Evolutionary conservation across 1,140 invertebrate species (phyloP), one percentile per base, ranked within the genome.

Genomic region (Papilio aristodemus): DNA sequence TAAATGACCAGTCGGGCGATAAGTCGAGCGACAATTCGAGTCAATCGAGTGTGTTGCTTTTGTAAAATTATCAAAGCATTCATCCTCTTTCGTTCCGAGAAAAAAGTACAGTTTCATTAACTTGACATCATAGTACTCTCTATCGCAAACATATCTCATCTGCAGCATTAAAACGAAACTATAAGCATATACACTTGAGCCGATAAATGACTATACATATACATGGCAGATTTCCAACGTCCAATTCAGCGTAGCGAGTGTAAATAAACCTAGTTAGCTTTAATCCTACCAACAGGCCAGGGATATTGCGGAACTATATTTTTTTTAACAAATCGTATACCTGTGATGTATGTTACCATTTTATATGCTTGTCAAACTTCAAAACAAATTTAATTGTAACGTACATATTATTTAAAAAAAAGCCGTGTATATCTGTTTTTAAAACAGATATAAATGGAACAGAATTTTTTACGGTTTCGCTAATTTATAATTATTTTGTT

Each of bases 251-350:
- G 32, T 62, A 63, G 22, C 22, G 38, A 59, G 14, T 62, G 62
- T 66, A 41, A 39, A 64, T 57, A 64, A 57, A 66, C 58, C 60
- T 58, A 41, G 59, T 64, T 57, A 57, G 50, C 36, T 63, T 37
- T 41, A 64, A 70, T 58, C 36, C 46, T 7, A 13, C 14, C 13
- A 36, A n/a, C 27, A 36, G 62, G 17, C 59, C 27, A 13, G 3
- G 14, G 8, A 37, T 63, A 71, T 63, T 43, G 67, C 46, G 50
- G 38, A 59, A 71, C 57, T 71, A 66, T 59, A n/a, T n/a, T n/a
- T 72, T 43, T 69, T 69, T 54, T 22, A 36, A 17, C 63, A 64
- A 68, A 68, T 63, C 19, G 39, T 22, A 22, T 2, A 4, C 1
- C 19, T 25, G 3, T 11, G 9, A 46, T 46, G 1, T 46, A 19